phyloP scores from a whole-genome alignment of 2,113 vertebrate genomes.

The Myotis brandtii region DNA sequence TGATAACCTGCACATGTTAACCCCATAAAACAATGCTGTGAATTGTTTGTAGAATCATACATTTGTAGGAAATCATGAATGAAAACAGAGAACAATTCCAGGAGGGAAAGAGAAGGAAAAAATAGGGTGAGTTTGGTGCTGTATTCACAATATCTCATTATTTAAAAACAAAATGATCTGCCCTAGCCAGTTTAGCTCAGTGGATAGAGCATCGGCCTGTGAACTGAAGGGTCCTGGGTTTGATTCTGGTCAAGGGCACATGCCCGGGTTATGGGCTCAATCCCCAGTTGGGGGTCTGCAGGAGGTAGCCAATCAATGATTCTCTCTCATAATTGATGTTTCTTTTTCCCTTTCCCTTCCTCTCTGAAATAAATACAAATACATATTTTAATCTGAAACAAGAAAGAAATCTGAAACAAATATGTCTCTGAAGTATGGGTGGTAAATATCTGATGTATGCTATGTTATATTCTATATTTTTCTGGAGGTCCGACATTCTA shows the following conservation, averaged over 20 bases:
- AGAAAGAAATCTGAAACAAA: background rate
- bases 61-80: background rate
- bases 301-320: too few relatives aligned
- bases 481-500: background rate
- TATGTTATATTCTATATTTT: background rate
- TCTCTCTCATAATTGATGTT: too few relatives aligned
- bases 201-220: too few relatives aligned
- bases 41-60: background rate
- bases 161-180: slow-evolving; percentile 19
- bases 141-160: background rate
- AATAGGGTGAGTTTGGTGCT: background rate
- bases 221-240: too few relatives aligned
- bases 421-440: background rate
- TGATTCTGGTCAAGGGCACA: too few relatives aligned
- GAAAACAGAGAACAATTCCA: background rate
- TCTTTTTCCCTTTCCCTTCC: too few relatives aligned
- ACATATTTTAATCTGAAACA: background rate
- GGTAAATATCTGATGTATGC: background rate
- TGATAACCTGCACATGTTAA: background rate
- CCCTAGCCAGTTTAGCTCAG: too few relatives aligned
- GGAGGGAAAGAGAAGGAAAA: background rate
- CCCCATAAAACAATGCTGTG: background rate
- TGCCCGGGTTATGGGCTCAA: too few relatives aligned
- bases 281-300: too few relatives aligned
- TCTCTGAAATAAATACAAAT: too few relatives aligned